Percentiles rank a stretch among this genome's conserved stretches.
These are phyloP conservation scores for Allolobophora icterica DNA, from an alignment of 2,888 invertebrate species.

Conservation along the genomic window DNA sequence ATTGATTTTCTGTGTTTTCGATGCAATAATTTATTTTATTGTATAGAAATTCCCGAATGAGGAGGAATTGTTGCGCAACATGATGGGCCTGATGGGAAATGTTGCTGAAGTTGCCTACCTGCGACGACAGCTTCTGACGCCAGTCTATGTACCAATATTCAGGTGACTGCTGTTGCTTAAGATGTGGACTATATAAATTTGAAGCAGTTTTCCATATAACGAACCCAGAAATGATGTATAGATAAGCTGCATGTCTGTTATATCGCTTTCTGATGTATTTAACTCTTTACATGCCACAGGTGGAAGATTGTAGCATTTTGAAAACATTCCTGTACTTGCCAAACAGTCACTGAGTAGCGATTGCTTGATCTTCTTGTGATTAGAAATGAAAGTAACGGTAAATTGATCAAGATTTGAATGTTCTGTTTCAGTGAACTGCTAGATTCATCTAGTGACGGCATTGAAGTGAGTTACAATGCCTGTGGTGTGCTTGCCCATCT, in stretches of 20 bases:
- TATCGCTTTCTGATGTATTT: no score
- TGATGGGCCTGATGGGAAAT: conserved; percentile 93
- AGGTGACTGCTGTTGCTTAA: conserved; percentile 56
- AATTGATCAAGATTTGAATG: background rate
- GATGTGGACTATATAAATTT: background rate
- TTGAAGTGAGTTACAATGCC: conserved; percentile 95
- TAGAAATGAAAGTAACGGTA: background rate
- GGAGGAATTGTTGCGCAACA: conserved; percentile 89
- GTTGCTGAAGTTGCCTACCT: conserved; percentile 90
- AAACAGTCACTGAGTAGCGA: background rate
- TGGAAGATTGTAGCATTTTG: no score
- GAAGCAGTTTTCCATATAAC: background rate
- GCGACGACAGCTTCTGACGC: conserved; percentile 82
- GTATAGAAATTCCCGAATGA: conserved; percentile 76
- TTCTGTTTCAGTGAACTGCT: conserved; percentile 74
- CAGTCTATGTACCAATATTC: conserved; percentile 84
- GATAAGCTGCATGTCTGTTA: background rate
- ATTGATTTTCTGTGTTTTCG: background rate
- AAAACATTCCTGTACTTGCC: no score
- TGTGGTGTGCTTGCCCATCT: conserved; percentile 94
- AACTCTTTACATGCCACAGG: no score
- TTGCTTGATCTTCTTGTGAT: background rate
- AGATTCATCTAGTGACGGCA: conserved; percentile 84
- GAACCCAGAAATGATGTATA: background rate
- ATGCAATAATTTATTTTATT: background rate